phyloP scores from a whole-genome alignment of 2,113 vertebrate genomes.

The Recurvirostra avosetta region DNA sequence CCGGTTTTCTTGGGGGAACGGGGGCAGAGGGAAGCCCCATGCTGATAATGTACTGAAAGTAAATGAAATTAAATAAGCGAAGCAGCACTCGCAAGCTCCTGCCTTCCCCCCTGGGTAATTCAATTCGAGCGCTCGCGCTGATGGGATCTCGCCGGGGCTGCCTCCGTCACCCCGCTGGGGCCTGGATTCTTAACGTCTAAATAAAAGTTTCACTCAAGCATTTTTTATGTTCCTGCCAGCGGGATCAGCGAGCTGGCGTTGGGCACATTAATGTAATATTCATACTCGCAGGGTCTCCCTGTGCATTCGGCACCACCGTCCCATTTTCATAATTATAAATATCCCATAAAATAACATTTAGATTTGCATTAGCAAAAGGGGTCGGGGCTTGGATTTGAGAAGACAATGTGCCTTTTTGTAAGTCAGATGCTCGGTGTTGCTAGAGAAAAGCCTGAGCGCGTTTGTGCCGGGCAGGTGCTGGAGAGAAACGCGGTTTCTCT shows the following conservation, averaged over 20 bases:
- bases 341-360: constrained; percentile 71
- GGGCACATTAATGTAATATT: constrained; percentile 78
- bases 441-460: neutral
- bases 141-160: constrained; percentile 75
- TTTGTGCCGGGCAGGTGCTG: neutral
- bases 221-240: constrained; percentile 78
- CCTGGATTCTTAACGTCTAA: constrained; percentile 73
- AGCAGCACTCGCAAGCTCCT: constrained; percentile 70
- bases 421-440: neutral
- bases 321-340: constrained; percentile 67
- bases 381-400: neutral
- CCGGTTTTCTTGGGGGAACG: constrained; percentile 29
- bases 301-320: constrained; percentile 33
- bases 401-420: neutral
- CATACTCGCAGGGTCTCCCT: constrained; percentile 64
- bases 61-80: constrained; percentile 83
- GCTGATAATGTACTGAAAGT: constrained; percentile 79
- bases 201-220: constrained; percentile 80
- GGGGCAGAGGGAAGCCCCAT: constrained; percentile 68
- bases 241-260: constrained; percentile 69
- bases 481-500: neutral
- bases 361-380: constrained; percentile 64
- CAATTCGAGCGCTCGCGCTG: constrained; percentile 71
- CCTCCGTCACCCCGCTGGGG: constrained; percentile 76
- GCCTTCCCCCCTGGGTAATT: constrained; percentile 80